Percentiles rank a stretch among this genome's conserved stretches.
Evolutionary conservation across 1,140 invertebrate species (phyloP).

Genomic region (Papilio helenus): DNA sequence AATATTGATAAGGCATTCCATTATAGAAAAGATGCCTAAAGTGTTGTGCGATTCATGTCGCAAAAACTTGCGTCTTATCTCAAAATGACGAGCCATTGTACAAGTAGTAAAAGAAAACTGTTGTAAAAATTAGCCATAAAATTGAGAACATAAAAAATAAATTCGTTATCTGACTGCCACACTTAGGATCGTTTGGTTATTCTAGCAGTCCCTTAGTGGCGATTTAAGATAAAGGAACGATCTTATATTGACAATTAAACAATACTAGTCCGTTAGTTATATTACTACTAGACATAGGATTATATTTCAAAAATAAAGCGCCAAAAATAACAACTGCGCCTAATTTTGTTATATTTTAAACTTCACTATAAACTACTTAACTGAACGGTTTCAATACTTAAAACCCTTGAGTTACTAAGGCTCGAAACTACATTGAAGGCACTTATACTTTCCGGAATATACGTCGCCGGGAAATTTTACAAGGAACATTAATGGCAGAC

Average conservation of each 20-base stretch:
- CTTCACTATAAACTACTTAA: not conserved
- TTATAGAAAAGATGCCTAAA: not conserved
- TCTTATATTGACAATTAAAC: not conserved
- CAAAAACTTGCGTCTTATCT: constrained; percentile 10
- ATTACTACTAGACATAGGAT: not conserved
- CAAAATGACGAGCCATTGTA: constrained; percentile 6
- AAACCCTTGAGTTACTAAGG: not conserved
- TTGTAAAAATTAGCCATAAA: constrained; percentile 12
- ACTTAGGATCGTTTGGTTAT: not conserved
- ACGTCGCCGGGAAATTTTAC: constrained; percentile 13
- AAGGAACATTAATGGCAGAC: constrained; percentile 26
- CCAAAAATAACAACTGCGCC: not conserved
- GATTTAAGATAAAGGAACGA: not conserved
- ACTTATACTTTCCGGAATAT: not conserved
- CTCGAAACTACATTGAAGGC: constrained; percentile 1
- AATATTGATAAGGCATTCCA: constrained; percentile 2
- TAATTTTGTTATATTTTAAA: not conserved
- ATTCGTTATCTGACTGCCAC: not conserved
- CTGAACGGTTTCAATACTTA: not conserved
- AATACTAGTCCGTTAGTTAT: not conserved
- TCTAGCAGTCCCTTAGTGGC: not conserved
- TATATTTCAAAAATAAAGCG: not conserved
- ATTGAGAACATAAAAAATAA: not conserved
- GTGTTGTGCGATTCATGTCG: not conserved
- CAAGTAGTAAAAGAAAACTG: constrained; percentile 9